phyloP scores from a whole-genome alignment of 2,113 vertebrate species.

The Ascaphus truei region DNA sequence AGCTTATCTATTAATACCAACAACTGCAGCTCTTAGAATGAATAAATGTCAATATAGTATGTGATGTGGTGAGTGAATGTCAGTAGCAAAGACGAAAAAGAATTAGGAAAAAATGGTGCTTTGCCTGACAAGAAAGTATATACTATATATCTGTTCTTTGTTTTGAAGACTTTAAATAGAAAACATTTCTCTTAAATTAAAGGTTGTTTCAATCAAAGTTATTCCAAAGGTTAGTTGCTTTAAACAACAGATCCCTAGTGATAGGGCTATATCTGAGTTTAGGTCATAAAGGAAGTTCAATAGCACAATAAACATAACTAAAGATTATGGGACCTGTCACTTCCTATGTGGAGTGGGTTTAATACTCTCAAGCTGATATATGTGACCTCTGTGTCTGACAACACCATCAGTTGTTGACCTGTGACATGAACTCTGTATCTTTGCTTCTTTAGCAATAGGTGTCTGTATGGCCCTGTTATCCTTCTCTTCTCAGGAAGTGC shows the following conservation, averaged over 20 bases:
- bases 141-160: too few relatives aligned
- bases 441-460: constrained; percentile 43
- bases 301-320: constrained; percentile 30
- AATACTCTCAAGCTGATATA: constrained; percentile 52
- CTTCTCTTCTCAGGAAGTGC: background rate
- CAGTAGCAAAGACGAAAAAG: background rate
- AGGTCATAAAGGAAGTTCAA: constrained; percentile 34
- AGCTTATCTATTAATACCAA: background rate
- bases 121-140: too few relatives aligned
- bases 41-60: background rate
- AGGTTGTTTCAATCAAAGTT: too few relatives aligned
- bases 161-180: too few relatives aligned
- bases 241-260: too few relatives aligned
- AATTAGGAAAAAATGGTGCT: background rate
- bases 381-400: constrained; percentile 53
- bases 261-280: constrained; percentile 25
- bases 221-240: too few relatives aligned
- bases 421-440: constrained; percentile 50
- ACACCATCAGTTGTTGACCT: constrained; percentile 55
- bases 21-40: background rate
- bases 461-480: background rate
- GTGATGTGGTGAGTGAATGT: background rate
- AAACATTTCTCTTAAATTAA: too few relatives aligned
- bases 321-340: constrained; percentile 46
- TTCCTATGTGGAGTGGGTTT: constrained; percentile 41